Percentiles rank a stretch among this genome's conserved stretches.
These are phyloP conservation scores for Neogobius melanostomus DNA, from an alignment of 2,113 vertebrate genomes.

Conservation along the genomic window DNA sequence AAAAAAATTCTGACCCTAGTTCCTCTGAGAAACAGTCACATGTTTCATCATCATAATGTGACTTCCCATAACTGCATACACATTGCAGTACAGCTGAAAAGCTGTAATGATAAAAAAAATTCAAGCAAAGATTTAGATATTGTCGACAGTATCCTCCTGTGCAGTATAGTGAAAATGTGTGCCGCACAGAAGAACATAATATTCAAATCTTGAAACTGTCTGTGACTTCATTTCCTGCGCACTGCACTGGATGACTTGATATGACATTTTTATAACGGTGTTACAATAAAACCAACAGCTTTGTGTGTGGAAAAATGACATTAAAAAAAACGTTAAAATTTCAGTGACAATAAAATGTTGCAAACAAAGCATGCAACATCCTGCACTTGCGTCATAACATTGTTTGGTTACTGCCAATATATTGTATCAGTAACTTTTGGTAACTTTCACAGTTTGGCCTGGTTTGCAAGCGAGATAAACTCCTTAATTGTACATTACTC, in stretches of 20 bases:
- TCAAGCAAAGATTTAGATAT: slow-evolving; percentile 2
- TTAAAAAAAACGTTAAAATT: background rate
- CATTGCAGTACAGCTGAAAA: background rate
- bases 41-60: slow-evolving; percentile 50
- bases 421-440: no score
- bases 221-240: slow-evolving; percentile 62
- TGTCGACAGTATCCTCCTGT: background rate
- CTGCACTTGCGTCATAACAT: background rate
- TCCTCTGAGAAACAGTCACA: slow-evolving; percentile 55
- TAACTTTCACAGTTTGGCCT: background rate
- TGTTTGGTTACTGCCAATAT: background rate
- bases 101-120: no score
- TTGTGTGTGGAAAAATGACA: background rate
- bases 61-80: slow-evolving; percentile 49
- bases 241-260: slow-evolving; percentile 40
- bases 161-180: no score
- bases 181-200: no score
- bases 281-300: background rate
- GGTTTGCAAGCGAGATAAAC: background rate
- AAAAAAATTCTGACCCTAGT: background rate
- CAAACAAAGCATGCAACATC: background rate
- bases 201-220: background rate
- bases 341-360: background rate
- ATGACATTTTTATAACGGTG: background rate
- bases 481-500: slow-evolving; percentile 17